Percentiles rank a stretch among this genome's conserved stretches.
Conservation (phyloP, 2,888 invertebrate species). For the Parascotia fuliginaria region DNA sequence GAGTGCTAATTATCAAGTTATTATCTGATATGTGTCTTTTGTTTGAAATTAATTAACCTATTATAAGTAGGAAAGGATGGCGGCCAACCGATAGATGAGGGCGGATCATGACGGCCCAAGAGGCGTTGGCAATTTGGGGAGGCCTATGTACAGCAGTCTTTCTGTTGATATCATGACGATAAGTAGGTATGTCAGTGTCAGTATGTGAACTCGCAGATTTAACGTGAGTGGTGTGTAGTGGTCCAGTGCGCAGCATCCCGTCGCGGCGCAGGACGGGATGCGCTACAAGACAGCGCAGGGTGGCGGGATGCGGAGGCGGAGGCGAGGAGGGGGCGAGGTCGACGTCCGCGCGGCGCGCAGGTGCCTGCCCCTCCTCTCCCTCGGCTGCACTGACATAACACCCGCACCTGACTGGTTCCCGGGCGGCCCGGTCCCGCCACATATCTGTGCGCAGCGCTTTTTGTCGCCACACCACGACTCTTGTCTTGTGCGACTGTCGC, state of each 20-base stretch:
- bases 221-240: not conserved
- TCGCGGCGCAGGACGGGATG: constrained; percentile 10
- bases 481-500: too few relatives aligned
- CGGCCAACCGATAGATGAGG: too few relatives aligned
- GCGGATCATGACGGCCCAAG: too few relatives aligned
- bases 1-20: too few relatives aligned
- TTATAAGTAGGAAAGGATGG: too few relatives aligned
- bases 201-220: not conserved
- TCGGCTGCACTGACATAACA: constrained; percentile 49
- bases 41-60: too few relatives aligned
- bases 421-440: constrained; percentile 30
- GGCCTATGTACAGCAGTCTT: too few relatives aligned
- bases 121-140: too few relatives aligned
- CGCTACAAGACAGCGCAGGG: constrained; percentile 9
- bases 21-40: too few relatives aligned
- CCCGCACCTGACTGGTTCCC: constrained; percentile 55
- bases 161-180: too few relatives aligned
- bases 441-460: constrained; percentile 6
- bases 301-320: constrained; percentile 10
- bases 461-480: too few relatives aligned
- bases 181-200: not conserved
- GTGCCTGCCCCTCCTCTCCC: constrained; percentile 42
- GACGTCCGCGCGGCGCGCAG: constrained; percentile 53
- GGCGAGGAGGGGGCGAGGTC: constrained; percentile 43
- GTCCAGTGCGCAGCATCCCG: constrained; percentile 10